Evolutionary conservation across 2,888 invertebrate genomes (phyloP).

Genomic region (Abrostola triplasia): DNA sequence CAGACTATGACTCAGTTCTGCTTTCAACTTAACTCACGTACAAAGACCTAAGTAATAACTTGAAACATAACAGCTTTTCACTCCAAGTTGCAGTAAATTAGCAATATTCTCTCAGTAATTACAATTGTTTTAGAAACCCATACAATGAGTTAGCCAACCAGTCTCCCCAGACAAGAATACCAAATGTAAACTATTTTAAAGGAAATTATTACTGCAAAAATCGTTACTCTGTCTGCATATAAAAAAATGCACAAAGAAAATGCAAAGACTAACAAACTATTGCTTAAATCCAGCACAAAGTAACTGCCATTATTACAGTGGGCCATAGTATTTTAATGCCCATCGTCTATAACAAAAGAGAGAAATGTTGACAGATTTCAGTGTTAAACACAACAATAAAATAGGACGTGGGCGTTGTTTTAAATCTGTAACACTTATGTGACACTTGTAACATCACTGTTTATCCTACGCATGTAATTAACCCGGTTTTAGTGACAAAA

Average conservation of each 20-base stretch:
- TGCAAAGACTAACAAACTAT: neutral
- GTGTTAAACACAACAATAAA: constrained; percentile 36
- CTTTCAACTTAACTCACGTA: neutral
- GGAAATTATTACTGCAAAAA: neutral
- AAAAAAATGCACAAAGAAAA: neutral
- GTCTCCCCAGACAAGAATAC: too few species aligned
- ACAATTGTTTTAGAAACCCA: neutral
- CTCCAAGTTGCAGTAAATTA: neutral
- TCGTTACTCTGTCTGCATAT: neutral
- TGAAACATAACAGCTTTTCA: constrained; percentile 7
- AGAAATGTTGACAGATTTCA: constrained; percentile 31
- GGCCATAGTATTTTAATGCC: constrained; percentile 28
- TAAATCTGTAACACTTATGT: constrained; percentile 35
- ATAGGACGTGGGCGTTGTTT: constrained; percentile 40
- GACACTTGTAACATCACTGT: constrained; percentile 43
- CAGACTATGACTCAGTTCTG: neutral
- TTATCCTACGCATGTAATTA: constrained; percentile 67
- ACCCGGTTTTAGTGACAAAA: constrained; percentile 59
- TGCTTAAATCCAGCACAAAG: constrained; percentile 27
- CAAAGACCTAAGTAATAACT: neutral
- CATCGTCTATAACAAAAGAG: constrained; percentile 36
- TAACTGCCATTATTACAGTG: constrained; percentile 29
- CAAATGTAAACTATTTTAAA: too few species aligned
- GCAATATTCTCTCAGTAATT: neutral
- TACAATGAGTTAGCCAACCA: neutral